These are phyloP conservation scores for Trichopria drosophilae DNA, from an alignment of 2,888 invertebrate genomes.

Conservation along the genomic window DNA sequence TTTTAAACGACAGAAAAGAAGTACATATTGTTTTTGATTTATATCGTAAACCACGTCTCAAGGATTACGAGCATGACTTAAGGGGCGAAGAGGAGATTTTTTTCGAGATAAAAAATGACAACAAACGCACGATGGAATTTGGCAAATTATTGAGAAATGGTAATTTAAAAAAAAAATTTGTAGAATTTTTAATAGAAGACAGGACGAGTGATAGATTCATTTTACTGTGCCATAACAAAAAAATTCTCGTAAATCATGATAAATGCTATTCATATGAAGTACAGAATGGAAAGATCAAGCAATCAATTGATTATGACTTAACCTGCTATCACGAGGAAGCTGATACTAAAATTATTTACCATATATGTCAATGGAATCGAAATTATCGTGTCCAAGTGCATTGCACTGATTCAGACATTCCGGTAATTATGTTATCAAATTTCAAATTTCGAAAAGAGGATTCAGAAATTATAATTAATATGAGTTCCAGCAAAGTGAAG, in stretches of 20 bases:
- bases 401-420: constrained; percentile 11
- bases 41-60: constrained; percentile 12
- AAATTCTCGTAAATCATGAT: background rate
- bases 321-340: too few species aligned
- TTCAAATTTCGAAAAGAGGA: constrained; percentile 13
- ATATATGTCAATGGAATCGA: constrained; percentile 18
- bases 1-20: constrained; percentile 38
- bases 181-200: constrained; percentile 5
- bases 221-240: constrained; percentile 7
- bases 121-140: constrained; percentile 9
- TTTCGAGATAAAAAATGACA: constrained; percentile 14
- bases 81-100: too few species aligned
- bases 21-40: constrained; percentile 29
- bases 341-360: too few species aligned
- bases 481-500: too few species aligned
- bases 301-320: constrained; percentile 12
- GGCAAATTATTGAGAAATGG: constrained; percentile 4
- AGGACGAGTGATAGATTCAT: constrained; percentile 4
- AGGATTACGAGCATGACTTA: constrained; percentile 13
- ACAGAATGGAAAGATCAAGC: background rate
- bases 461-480: too few species aligned
- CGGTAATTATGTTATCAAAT: constrained; percentile 17
- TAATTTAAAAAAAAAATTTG: constrained; percentile 9
- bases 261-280: constrained; percentile 11
- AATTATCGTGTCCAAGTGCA: constrained; percentile 11